phyloP scores from a whole-genome alignment of 2,797 vertebrate species.

The Pangasius macronema region DNA sequence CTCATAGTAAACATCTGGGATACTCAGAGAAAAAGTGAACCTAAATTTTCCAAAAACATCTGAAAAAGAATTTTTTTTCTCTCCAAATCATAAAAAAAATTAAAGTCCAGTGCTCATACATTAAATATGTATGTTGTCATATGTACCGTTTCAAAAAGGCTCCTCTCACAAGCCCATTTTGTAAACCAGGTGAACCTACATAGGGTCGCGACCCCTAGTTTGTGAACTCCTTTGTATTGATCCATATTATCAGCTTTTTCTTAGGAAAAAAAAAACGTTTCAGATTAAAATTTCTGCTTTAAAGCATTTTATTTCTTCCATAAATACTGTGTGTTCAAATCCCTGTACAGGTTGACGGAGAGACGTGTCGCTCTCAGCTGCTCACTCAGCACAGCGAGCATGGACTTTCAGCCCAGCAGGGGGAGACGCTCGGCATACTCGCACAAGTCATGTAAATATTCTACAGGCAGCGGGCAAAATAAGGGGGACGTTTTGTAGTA shows the following conservation, averaged over 20 bases:
- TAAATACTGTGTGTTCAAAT: constrained; percentile 14
- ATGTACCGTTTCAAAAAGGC: background rate
- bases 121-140: no score
- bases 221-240: background rate
- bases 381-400: constrained; percentile 40
- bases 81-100: background rate
- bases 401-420: constrained; percentile 52
- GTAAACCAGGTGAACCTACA: background rate
- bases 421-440: constrained; percentile 55
- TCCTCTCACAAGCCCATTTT: background rate
- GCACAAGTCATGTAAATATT: constrained; percentile 71
- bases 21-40: background rate
- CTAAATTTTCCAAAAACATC: background rate
- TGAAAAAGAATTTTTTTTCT: background rate
- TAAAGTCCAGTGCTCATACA: background rate
- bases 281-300: background rate
- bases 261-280: background rate
- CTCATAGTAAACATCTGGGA: background rate
- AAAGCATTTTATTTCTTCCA: background rate
- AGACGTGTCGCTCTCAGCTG: constrained; percentile 67
- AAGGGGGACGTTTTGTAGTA: background rate
- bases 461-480: background rate
- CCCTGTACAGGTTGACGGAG: constrained; percentile 65
- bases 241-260: background rate
- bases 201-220: background rate